Evolutionary conservation across 2,888 invertebrate species (phyloP).

Genomic region (Syritta pipiens): DNA sequence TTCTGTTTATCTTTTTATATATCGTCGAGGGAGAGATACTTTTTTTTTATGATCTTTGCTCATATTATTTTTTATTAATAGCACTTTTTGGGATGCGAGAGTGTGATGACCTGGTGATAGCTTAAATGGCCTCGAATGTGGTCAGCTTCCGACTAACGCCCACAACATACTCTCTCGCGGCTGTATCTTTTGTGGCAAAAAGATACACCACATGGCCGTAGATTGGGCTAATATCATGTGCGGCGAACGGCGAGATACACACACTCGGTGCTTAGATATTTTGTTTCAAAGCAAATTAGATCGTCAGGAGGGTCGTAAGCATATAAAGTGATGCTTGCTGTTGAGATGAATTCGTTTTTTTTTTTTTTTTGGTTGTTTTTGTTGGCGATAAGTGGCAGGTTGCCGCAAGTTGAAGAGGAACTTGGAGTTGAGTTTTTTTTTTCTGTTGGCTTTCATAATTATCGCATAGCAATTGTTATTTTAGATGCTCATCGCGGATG

Average conservation of each 20-base stretch:
- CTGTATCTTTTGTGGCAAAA: constrained; percentile 25
- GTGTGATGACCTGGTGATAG: constrained; percentile 67
- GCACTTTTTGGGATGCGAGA: constrained; percentile 60
- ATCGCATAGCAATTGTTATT: constrained; percentile 3
- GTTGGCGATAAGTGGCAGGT: constrained; percentile 7
- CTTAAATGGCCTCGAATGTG: constrained; percentile 66
- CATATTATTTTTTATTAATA: constrained; percentile 61
- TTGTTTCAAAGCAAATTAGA: constrained; percentile 29
- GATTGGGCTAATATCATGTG: constrained; percentile 25
- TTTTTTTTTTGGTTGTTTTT: neutral
- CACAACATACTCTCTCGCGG: constrained; percentile 43
- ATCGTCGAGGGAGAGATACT: constrained; percentile 38
- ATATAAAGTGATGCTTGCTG: constrained; percentile 12
- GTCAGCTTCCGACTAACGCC: constrained; percentile 69
- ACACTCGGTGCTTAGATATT: neutral
- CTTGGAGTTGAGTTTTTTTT: too few relatives aligned
- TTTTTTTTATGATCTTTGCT: constrained; percentile 53
- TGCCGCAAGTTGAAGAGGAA: neutral
- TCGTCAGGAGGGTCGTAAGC: constrained; percentile 8
- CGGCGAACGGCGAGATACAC: neutral
- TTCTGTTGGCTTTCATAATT: neutral
- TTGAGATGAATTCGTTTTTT: neutral
- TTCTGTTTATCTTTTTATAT: constrained; percentile 18
- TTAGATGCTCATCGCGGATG: neutral
- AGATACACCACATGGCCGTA: constrained; percentile 25